These are phyloP conservation scores for Actinia tenebrosa DNA, from an alignment of 64 coral and sea anemone genomes.

Conservation along the genomic window DNA sequence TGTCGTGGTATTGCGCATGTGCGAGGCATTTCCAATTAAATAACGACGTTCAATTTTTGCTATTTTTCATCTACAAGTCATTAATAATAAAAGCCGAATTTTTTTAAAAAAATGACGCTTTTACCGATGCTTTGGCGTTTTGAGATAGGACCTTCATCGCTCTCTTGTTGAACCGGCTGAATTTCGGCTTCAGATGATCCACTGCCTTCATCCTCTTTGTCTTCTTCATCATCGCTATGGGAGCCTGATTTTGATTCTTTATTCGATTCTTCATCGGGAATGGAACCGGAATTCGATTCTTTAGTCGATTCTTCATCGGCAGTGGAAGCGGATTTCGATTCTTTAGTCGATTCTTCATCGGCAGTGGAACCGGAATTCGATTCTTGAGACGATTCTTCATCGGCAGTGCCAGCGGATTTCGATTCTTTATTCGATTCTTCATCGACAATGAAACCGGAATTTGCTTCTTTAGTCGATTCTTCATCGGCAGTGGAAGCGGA, in stretches of 20 bases:
- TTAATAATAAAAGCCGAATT: background rate
- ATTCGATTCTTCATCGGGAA: background rate
- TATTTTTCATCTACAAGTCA: background rate
- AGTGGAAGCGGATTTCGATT: background rate
- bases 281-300: background rate
- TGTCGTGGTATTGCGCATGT: background rate
- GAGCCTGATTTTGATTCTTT: background rate
- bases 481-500: background rate
- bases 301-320: background rate
- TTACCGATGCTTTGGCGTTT: background rate
- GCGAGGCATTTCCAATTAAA: background rate
- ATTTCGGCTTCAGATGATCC: background rate
- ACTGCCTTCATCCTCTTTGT: background rate
- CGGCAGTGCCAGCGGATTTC: too few relatives aligned
- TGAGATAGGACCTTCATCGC: background rate
- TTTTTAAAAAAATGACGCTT: background rate
- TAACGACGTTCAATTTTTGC: background rate
- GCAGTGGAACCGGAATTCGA: background rate
- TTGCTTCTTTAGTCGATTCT: background rate
- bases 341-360: conserved; percentile 3
- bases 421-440: background rate
- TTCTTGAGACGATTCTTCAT: too few relatives aligned
- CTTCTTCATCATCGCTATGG: background rate
- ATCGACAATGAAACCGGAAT: background rate
- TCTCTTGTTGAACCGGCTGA: background rate